These are phyloP conservation scores for Isotomurus palustris DNA, from an alignment of 2,888 invertebrate genomes.

Conservation along the genomic window DNA sequence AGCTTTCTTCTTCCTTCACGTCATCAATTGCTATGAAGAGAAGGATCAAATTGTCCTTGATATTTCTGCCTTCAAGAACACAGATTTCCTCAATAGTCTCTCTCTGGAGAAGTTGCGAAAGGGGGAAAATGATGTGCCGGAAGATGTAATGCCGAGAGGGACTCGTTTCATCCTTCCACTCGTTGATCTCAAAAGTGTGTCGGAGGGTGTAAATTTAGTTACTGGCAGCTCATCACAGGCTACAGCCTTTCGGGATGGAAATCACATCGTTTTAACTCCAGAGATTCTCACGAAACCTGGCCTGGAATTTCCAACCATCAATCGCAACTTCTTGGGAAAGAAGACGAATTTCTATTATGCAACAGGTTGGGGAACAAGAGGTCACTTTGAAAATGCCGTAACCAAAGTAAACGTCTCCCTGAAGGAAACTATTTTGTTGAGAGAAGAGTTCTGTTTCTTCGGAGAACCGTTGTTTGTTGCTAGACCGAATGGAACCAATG, in stretches of 20 bases:
- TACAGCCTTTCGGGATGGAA: constrained; percentile 48
- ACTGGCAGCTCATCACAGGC: constrained; percentile 44
- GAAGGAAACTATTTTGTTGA: constrained; percentile 7
- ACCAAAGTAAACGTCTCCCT: constrained; percentile 31
- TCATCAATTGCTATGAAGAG: constrained; percentile 56
- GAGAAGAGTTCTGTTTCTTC: background rate
- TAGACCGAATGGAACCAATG: constrained; percentile 49
- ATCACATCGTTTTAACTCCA: constrained; percentile 46
- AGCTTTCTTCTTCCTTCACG: constrained; percentile 55
- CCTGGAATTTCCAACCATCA: constrained; percentile 54
- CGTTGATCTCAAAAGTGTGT: constrained; percentile 37
- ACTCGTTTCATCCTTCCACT: constrained; percentile 52
- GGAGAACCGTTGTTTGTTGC: constrained; percentile 54
- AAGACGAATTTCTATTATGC: constrained; percentile 54
- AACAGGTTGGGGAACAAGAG: constrained; percentile 48
- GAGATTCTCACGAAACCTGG: constrained; percentile 47
- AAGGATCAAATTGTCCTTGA: constrained; percentile 47
- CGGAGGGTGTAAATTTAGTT: constrained; percentile 49
- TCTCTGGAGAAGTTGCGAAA: background rate
- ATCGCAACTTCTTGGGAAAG: constrained; percentile 49
- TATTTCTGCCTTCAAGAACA: constrained; percentile 27
- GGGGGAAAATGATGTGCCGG: background rate
- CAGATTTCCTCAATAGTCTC: constrained; percentile 13
- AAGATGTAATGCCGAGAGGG: background rate
- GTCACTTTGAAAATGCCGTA: constrained; percentile 48